Evolutionary conservation across 1,140 invertebrate genomes (phyloP), one percentile per base, ranked within the genome.

Genomic region (Papilio polyxenes): DNA sequence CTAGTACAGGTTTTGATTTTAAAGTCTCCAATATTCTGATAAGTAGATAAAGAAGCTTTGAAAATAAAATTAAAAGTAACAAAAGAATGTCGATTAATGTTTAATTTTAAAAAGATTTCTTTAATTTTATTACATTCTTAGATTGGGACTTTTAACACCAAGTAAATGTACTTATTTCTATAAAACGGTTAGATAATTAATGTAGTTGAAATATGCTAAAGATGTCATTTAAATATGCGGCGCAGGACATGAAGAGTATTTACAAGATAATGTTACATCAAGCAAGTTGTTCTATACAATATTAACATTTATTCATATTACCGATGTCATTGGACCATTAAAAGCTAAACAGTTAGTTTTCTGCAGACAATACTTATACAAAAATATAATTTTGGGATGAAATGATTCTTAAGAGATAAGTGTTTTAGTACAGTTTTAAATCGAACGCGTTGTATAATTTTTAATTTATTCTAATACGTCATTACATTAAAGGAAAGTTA

Each of bases 371-470:
- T 92, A 91, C 88, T 88, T 94, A 89, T 94, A 94, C 91, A 94
- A 93, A 94, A 94, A 93, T 94, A 94, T 92, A 89, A 92, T 92
- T 91, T 91, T 88, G 86, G 89, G 87, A 88, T 87, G 84, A 89
- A 91, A 88, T 85, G 87, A 86, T 86, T 85, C 76, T 83, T 89
- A 88, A 88, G 86, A 87, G 85, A 88, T 84, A 86, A 85, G 80
- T 59, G 87, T 86, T 84, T 83, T 53, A 82, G 82, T 87, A 85
- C 85, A 59, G 78, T 69, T 59, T 62, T 17, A 69, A 48, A 80
- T 80, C 40, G 78, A 65, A 80, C 78, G 78, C 62, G 78, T 80
- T 56, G 53, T 79, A 79, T 69, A 49, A 76, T 87, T 86, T 77
- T 83, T 76, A 62, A 15, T 82, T 74, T 82, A 84, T 81, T 82